Conservation (phyloP, 2,113 vertebrate genomes). For the Ciconia boyciana region DNA sequence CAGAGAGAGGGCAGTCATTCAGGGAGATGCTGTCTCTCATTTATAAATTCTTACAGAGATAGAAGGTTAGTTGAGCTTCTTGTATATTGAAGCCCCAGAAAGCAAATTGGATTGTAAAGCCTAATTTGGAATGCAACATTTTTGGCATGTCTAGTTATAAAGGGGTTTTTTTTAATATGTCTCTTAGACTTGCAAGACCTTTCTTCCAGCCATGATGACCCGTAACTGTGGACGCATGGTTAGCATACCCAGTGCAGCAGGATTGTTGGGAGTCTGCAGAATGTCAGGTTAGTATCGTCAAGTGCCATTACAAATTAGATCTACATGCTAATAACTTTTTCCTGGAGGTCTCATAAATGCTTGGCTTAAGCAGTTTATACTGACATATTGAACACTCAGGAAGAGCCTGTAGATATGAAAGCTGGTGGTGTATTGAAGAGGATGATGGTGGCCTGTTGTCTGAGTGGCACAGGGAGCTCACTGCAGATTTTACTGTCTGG, state of each 20-base stretch:
- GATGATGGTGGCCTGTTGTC: neutral
- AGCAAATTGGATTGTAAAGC: neutral
- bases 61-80: neutral
- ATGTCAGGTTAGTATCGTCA: conserved; percentile 70
- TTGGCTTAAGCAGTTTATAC: neutral
- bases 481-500: neutral
- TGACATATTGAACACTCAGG: neutral
- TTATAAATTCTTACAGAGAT: neutral
- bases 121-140: neutral
- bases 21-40: neutral
- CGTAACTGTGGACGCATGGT: conserved; percentile 86
- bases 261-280: conserved; percentile 76
- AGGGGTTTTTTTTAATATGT: neutral
- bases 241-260: conserved; percentile 79
- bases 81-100: neutral
- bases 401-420: neutral
- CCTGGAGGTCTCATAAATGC: neutral
- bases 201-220: conserved; percentile 88
- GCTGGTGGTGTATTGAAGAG: neutral
- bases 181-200: conserved; percentile 88
- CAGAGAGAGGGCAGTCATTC: neutral
- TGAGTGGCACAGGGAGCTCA: neutral
- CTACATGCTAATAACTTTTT: neutral
- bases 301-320: neutral
- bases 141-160: neutral